These are phyloP conservation scores for Ceuthmochares aereus DNA, from an alignment of 2,113 vertebrate species.

Conservation along the genomic window DNA sequence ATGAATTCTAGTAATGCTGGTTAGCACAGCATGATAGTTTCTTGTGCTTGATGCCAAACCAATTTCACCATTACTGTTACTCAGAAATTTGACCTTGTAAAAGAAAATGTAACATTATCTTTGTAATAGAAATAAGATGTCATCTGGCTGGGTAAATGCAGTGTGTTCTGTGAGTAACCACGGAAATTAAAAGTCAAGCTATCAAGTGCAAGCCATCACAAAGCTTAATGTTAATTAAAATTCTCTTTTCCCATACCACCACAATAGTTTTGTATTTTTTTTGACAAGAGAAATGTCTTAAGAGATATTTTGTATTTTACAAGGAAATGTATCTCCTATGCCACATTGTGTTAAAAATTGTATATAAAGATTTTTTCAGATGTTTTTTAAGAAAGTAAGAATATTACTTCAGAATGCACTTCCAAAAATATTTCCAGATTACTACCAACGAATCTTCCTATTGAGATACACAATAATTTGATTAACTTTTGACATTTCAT, in stretches of 20 bases:
- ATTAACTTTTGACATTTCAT: no score
- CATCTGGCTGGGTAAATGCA: slow-evolving; percentile 46
- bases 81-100: slow-evolving; percentile 63
- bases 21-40: slow-evolving; percentile 49
- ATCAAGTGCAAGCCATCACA: slow-evolving; percentile 25
- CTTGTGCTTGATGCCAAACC: neutral
- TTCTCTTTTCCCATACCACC: neutral
- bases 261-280: neutral
- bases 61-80: slow-evolving; percentile 32
- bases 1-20: slow-evolving; percentile 32
- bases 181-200: slow-evolving; percentile 61
- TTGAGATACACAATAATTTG: neutral
- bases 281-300: neutral
- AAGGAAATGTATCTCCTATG: neutral
- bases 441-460: neutral
- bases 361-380: neutral
- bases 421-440: neutral
- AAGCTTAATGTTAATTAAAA: slow-evolving; percentile 55
- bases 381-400: neutral
- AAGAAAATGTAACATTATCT: slow-evolving; percentile 47
- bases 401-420: neutral
- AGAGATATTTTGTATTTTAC: neutral
- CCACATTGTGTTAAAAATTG: neutral
- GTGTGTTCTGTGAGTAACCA: slow-evolving; percentile 22
- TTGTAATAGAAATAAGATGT: slow-evolving; percentile 57